These are phyloP conservation scores for Amphimallon solstitiale DNA, from an alignment of 2,888 invertebrate species.

Conservation along the genomic window DNA sequence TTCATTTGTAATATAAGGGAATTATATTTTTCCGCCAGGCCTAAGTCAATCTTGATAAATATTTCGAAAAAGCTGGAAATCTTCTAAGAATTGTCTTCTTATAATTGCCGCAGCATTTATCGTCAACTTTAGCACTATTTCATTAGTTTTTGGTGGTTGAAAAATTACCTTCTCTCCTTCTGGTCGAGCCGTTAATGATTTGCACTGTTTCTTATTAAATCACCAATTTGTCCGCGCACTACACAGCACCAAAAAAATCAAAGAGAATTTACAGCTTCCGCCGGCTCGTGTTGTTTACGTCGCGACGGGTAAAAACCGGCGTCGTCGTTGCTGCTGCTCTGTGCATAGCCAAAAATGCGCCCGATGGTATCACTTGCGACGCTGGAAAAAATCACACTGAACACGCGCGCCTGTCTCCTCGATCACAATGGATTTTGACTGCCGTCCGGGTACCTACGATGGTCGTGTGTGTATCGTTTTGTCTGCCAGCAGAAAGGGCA, in stretches of 20 bases:
- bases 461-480: neutral
- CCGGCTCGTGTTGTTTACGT: neutral
- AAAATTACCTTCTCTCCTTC: neutral
- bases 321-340: constrained; percentile 1
- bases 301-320: constrained; percentile 35
- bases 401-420: neutral
- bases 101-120: no score
- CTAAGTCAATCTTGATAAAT: neutral
- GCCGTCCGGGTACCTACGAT: neutral
- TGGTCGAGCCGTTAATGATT: neutral
- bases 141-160: no score
- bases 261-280: neutral
- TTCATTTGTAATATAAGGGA: no score
- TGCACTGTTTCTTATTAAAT: constrained; percentile 3
- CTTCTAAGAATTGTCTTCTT: neutral
- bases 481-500: no score
- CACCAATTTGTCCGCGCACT: constrained; percentile 19
- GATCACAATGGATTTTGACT: no score
- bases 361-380: neutral
- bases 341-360: neutral
- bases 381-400: neutral
- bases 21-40: neutral
- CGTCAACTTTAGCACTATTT: no score
- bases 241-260: constrained; percentile 9
- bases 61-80: neutral